Percentiles rank a stretch among this genome's conserved stretches.
Evolutionary conservation across 1,140 invertebrate species (phyloP).

Genomic region (Glossosoma conforme): DNA sequence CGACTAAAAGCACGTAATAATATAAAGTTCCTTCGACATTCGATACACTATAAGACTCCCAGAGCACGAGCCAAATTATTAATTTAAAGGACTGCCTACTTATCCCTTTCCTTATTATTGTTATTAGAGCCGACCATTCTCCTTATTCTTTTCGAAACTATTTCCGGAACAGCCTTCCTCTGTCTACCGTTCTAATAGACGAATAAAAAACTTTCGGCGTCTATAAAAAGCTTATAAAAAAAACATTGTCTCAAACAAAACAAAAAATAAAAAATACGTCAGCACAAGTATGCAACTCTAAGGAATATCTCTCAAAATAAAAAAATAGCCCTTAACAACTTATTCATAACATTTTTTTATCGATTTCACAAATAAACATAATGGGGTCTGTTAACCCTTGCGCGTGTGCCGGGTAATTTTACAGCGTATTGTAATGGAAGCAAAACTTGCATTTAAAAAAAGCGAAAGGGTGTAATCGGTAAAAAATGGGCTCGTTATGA

Average conservation of each 20-base stretch:
- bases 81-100: slow-evolving; percentile 26
- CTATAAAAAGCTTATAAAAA: slow-evolving; percentile 14
- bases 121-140: slow-evolving; percentile 20
- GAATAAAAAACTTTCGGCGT: slow-evolving; percentile 9
- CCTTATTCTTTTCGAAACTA: slow-evolving; percentile 18
- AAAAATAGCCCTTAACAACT: slow-evolving; percentile 14
- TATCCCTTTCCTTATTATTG: slow-evolving; percentile 21
- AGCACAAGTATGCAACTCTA: background rate
- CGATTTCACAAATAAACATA: slow-evolving; percentile 19
- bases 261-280: slow-evolving; percentile 8
- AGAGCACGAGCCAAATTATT: slow-evolving; percentile 27
- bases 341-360: slow-evolving; percentile 30
- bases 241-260: slow-evolving; percentile 8
- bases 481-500: slow-evolving; percentile 29
- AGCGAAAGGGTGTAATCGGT: slow-evolving; percentile 31
- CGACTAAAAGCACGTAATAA: no score
- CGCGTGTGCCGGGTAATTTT: slow-evolving; percentile 27
- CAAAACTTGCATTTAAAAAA: slow-evolving; percentile 22
- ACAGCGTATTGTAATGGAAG: slow-evolving; percentile 16
- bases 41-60: no score
- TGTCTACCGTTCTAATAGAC: slow-evolving; percentile 18
- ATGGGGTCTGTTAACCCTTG: slow-evolving; percentile 28
- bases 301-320: background rate
- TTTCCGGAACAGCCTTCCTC: slow-evolving; percentile 28
- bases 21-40: no score